phyloP scores from a whole-genome alignment of 2,113 vertebrate genomes.

The Eonycteris spelaea region DNA sequence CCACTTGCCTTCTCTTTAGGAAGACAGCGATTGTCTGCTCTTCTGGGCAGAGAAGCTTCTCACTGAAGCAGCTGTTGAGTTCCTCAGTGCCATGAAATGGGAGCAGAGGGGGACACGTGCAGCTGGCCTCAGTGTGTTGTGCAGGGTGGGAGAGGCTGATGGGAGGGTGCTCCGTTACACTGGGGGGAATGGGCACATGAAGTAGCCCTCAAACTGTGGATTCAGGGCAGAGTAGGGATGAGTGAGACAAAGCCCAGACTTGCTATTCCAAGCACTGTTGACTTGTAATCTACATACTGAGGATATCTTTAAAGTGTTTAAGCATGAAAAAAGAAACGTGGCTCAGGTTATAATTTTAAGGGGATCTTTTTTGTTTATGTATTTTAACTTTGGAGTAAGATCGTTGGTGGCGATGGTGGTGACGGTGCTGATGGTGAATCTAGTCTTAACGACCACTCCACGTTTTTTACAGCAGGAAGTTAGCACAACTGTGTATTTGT shows the following conservation, averaged over 20 bases:
- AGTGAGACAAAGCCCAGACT: background rate
- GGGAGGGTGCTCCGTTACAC: background rate
- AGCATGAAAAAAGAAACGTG: background rate
- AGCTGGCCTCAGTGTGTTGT: background rate
- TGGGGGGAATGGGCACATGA: background rate
- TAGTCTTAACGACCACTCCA: background rate
- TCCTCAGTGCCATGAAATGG: background rate
- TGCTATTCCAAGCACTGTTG: background rate
- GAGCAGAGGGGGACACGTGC: background rate
- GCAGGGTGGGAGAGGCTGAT: background rate
- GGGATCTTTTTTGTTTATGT: background rate
- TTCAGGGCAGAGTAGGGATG: background rate
- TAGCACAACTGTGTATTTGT: background rate
- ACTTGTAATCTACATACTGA: background rate
- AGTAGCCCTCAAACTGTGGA: background rate
- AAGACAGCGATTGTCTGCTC: background rate
- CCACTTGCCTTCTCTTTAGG: background rate
- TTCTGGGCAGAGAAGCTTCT: background rate
- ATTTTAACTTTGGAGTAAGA: background rate
- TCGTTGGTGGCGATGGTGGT: background rate
- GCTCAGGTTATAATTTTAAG: background rate
- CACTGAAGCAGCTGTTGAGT: background rate
- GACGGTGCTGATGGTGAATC: background rate
- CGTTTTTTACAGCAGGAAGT: slow-evolving; percentile 1
- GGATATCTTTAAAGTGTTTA: background rate